These are phyloP conservation scores for Drosophila tanythrix DNA, from an alignment of 2,888 invertebrate genomes.

Conservation along the genomic window DNA sequence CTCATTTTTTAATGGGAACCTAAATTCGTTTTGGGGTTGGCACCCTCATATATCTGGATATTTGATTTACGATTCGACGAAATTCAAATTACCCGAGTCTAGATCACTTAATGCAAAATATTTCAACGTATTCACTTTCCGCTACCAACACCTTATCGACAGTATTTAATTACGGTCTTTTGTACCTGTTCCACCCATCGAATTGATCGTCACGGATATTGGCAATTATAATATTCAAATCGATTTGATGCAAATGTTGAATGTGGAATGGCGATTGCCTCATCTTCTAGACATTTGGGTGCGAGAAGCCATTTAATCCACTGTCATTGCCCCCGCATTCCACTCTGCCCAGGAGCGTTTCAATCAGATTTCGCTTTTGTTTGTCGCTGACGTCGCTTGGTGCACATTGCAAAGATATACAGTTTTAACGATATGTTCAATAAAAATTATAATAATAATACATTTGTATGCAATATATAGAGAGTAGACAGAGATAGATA, in stretches of 20 bases:
- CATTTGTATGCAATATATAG: slow-evolving; percentile 54
- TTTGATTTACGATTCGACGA: slow-evolving; percentile 8
- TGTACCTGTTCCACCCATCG: slow-evolving; percentile 14
- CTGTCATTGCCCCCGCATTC: slow-evolving; percentile 41
- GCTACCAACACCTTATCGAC: neutral
- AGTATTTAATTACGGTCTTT: neutral
- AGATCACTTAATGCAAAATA: neutral
- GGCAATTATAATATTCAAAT: slow-evolving; percentile 44
- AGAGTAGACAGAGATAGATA: slow-evolving; percentile 42
- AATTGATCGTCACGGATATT: slow-evolving; percentile 54
- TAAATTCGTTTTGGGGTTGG: neutral
- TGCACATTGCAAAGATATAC: slow-evolving; percentile 36
- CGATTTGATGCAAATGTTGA: slow-evolving; percentile 40
- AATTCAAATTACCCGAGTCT: neutral
- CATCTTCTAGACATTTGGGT: slow-evolving; percentile 40
- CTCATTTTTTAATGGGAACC: neutral
- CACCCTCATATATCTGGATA: neutral
- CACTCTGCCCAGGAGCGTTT: slow-evolving; percentile 51
- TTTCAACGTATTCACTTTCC: neutral
- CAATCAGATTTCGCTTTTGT: neutral
- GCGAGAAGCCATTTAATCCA: slow-evolving; percentile 33
- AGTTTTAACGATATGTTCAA: slow-evolving; percentile 36
- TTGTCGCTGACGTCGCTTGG: slow-evolving; percentile 12
- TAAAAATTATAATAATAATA: slow-evolving; percentile 35
- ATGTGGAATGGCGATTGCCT: slow-evolving; percentile 44